A percentile compares a stretch with the other conserved stretches of the same genome.
These are phyloP conservation scores for Tenthredo mesomela DNA, from an alignment of 2,888 invertebrate species.

Conservation along the genomic window DNA sequence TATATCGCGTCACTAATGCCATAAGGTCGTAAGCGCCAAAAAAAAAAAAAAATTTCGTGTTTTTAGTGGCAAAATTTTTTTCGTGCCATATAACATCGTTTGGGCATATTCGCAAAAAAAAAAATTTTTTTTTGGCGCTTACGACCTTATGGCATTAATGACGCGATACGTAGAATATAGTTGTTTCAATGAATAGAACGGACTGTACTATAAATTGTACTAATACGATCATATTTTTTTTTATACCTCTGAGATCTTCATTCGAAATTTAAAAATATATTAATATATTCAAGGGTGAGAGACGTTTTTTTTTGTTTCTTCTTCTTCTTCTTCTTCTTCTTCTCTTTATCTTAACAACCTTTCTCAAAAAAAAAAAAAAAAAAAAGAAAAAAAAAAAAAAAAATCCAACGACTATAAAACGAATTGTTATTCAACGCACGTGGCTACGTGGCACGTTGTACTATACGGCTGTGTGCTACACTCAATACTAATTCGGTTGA, in stretches of 20 bases:
- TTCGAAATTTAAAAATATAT: neutral
- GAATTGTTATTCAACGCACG: constrained; percentile 39
- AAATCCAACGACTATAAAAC: constrained; percentile 23
- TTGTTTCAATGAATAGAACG: neutral
- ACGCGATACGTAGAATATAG: no score
- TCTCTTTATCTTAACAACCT: neutral
- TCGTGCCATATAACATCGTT: no score
- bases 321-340: neutral
- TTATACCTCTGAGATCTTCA: neutral
- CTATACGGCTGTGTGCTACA: constrained; percentile 8
- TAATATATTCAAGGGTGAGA: neutral
- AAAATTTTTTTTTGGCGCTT: no score
- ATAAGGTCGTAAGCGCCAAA: no score
- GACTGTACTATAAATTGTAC: neutral
- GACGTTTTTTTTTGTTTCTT: neutral
- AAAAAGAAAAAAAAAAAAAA: no score
- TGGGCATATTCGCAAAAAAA: no score
- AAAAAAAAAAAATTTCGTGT: no score
- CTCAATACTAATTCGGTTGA: constrained; percentile 46
- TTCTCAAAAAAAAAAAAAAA: no score
- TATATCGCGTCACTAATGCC: no score
- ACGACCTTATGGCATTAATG: no score
- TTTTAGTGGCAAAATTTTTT: no score
- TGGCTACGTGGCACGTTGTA: constrained; percentile 42
- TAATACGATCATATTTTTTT: neutral